Base-by-base conservation (phyloP, 2,113 vertebrate species). In the Cettia cetti region DNA sequence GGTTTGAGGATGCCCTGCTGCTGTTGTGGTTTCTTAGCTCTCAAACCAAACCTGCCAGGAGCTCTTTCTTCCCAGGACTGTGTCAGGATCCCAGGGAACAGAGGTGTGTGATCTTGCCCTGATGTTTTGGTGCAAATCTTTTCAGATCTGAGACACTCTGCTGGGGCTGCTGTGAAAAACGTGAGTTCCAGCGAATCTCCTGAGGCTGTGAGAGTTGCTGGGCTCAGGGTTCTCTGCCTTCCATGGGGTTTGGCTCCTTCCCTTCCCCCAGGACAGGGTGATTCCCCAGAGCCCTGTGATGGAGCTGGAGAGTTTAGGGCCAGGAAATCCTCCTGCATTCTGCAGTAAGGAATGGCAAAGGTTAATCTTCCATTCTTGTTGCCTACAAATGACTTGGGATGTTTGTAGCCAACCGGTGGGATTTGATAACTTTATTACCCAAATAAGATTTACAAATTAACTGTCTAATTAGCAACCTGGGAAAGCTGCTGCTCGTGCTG, bases 361-460 rank as follows among this genome's bases (percentile, higher is more conserved):
- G 69, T 71, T 82, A 31, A 78, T 82, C 64, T 64, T 68, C 75
- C 52, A 4, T 64, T 83, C 83, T 47, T 70, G 76, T 63, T 74
- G 60, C n/a, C 5, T 76, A 68, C 39, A 89, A 92, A 88, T 47
- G 81, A 66, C 78, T 91, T 15, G 9, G 74, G 91, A 91, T 3
- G 27, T 85, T 93, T 63, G 82, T 16, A 61, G 70, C 59, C 94
- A 69, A 6, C 68, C 71, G 17, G 54, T 53, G 84, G 93, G 84
- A 80, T 70, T 82, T 69, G 94, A 79, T 96, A 91, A 90, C 81
- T 91, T 91, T 82, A 89, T 97, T 94, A 94, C 47, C 88, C 78
- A 24, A 39, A 53, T 94, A 94, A 96, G 89, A 92, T 94, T 95
- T 96, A 79, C 92, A 94, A 94, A 96, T 95, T 59, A 88, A 47